Base-by-base conservation (phyloP, 2,113 vertebrate genomes). In the Eira barbara region DNA sequence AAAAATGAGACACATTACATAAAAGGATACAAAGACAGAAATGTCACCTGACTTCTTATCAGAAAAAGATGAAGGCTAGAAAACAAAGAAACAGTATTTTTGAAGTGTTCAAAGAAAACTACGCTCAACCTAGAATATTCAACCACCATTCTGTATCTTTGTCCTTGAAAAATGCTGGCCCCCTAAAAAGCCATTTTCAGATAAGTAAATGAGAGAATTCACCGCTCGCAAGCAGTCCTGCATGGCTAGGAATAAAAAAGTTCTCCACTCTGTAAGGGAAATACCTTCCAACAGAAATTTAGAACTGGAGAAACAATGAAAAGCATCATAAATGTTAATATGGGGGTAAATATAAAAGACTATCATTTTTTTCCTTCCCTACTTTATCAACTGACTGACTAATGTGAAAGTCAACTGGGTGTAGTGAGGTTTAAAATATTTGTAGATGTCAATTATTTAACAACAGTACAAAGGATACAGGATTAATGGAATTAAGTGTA, bases 31-130 rank as follows among this genome's bases (percentile, higher is more conserved):
- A 73, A 90, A 94, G 59, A 82, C 0, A 87, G 55, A 86, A 94
- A 81, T 74, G 59, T 49, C 34, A 27, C 6, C n/a, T 49, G 25
- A 94, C 63, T 85, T 95, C 14, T 91, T 36, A 55, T 84, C 49
- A 81, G 96, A 84, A 88, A 86, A 92, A 27, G 71, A 86, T 15
- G n/a, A n/a, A 78, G 55, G 4, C 21, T n/a, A 57, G 6, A 89
- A 92, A 95, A 92, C 23, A 92, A 61, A 84, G 39, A 27, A 80
- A 76, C 13, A 39, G 63, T 31, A 79, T 76, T 79, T 71, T 6
- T 79, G 45, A 80, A 94, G 57, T 65, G 59, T n/a, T 88, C 52
- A 94, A 78, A 94, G 59, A 81, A 97, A 97, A 94, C 47, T 91
- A 65, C 6, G 9, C n/a, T 34, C n/a, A 86, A 67, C n/a, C 47